Evolutionary conservation across 2,797 vertebrate species (phyloP).

Genomic region (Salmo trutta): DNA sequence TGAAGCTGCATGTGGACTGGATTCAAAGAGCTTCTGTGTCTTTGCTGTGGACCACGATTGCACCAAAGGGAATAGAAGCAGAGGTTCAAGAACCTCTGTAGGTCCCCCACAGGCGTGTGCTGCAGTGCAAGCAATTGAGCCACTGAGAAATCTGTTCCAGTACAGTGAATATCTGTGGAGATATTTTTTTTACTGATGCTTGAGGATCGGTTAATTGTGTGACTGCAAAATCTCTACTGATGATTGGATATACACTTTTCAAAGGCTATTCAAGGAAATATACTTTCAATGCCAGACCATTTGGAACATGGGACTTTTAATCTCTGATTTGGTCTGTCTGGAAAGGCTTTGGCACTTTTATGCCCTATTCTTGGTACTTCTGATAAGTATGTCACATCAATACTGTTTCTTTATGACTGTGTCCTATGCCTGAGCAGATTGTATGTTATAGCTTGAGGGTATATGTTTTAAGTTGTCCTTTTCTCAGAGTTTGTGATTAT

Average conservation of each 20-base stretch:
- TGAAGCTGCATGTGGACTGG: slow-evolving; percentile 51
- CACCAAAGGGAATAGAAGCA: slow-evolving; percentile 43
- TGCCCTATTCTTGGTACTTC: slow-evolving; percentile 66
- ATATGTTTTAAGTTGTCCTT: slow-evolving; percentile 18
- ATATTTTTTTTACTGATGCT: slow-evolving; percentile 11
- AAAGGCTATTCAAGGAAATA: slow-evolving; percentile 56
- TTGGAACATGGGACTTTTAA: slow-evolving; percentile 82
- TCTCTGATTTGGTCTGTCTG: slow-evolving; percentile 66
- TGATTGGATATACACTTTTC: slow-evolving; percentile 35
- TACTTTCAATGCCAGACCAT: slow-evolving; percentile 63
- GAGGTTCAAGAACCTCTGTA: slow-evolving; percentile 50
- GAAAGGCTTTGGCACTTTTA: slow-evolving; percentile 60
- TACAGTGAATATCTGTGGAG: background rate
- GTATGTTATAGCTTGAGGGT: slow-evolving; percentile 29
- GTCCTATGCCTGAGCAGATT: slow-evolving; percentile 14
- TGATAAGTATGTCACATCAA: slow-evolving; percentile 77
- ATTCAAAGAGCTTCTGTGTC: slow-evolving; percentile 41
- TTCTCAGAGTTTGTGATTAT: slow-evolving; percentile 13
- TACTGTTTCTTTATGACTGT: slow-evolving; percentile 36
- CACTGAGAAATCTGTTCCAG: slow-evolving; percentile 12
- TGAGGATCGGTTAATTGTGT: slow-evolving; percentile 8
- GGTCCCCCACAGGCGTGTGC: slow-evolving; percentile 32
- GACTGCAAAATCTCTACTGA: background rate
- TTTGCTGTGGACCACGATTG: slow-evolving; percentile 38
- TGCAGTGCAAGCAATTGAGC: slow-evolving; percentile 28